phyloP scores from a whole-genome alignment of 2,888 invertebrate species.

The Bhutanitis thaidina region DNA sequence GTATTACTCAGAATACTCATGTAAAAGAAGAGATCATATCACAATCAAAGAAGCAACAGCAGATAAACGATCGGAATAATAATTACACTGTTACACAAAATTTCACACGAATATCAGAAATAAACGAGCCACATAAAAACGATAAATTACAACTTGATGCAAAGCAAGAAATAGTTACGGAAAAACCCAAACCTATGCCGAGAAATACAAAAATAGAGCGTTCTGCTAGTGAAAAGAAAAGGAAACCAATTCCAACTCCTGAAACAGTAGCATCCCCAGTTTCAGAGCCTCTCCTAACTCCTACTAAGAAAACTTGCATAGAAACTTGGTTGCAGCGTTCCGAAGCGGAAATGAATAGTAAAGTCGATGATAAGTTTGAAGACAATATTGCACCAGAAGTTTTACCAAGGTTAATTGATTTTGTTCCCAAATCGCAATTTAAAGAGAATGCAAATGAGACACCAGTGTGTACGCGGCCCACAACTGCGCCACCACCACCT shows the following conservation, averaged over 20 bases:
- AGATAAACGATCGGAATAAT: conserved; percentile 66
- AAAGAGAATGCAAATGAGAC: conserved; percentile 53
- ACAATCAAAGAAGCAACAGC: conserved; percentile 35
- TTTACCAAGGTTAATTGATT: conserved; percentile 85
- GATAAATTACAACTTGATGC: conserved; percentile 34
- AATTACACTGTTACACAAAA: conserved; percentile 48
- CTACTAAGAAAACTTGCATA: conserved; percentile 72
- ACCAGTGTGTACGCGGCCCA: conserved; percentile 49
- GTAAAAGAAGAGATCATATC: conserved; percentile 36
- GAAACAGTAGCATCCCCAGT: conserved; percentile 47
- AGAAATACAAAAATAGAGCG: conserved; percentile 73
- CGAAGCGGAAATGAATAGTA: conserved; percentile 71
- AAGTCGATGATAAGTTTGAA: conserved; percentile 58
- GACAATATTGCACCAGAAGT: conserved; percentile 62
- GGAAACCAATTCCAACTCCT: conserved; percentile 52
- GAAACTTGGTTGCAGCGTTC: conserved; percentile 73
- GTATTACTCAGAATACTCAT: conserved; percentile 27
- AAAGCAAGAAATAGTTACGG: conserved; percentile 51
- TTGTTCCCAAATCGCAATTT: conserved; percentile 82
- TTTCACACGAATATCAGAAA: conserved; percentile 32
- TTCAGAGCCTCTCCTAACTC: conserved; percentile 60
- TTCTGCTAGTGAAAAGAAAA: conserved; percentile 60
- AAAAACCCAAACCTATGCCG: conserved; percentile 78
- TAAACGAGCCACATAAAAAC: conserved; percentile 36
- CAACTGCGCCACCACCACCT: conserved; percentile 61